phyloP scores from a whole-genome alignment of 2,888 invertebrate species.

The Epinotia ramella region DNA sequence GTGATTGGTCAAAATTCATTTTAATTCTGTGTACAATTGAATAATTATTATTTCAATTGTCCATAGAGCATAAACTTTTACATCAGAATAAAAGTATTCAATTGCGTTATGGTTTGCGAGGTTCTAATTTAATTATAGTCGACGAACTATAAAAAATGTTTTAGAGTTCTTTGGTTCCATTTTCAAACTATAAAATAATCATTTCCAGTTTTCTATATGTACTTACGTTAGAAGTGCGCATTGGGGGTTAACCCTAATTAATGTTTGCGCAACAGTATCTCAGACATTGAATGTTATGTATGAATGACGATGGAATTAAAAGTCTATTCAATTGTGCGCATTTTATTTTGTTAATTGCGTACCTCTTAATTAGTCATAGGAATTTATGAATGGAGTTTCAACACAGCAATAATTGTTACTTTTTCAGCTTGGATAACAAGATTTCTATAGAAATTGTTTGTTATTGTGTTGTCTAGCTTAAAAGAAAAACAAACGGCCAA shows the following conservation, averaged over 20 bases:
- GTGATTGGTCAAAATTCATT: no score
- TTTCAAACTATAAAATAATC: no score
- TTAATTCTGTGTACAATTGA: no score
- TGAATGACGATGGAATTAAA: background rate
- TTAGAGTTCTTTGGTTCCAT: no score
- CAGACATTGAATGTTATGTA: background rate
- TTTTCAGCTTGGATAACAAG: background rate
- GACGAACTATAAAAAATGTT: no score
- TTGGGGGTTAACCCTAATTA: background rate
- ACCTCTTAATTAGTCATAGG: conserved; percentile 12
- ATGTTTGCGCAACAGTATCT: background rate
- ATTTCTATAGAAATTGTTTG: conserved; percentile 2
- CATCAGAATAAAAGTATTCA: no score
- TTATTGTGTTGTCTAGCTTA: background rate
- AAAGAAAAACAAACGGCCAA: background rate
- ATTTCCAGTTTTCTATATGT: no score
- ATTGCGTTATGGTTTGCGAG: no score
- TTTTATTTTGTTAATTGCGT: background rate
- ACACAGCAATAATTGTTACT: background rate
- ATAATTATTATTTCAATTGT: no score
- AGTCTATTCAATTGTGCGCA: conserved; percentile 13
- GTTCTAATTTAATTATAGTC: no score
- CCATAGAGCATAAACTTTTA: no score
- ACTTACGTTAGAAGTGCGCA: background rate
- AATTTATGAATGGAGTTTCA: conserved; percentile 15